These are phyloP conservation scores for Chiloscyllium plagiosum DNA, from an alignment of 2,113 vertebrate genomes.

Conservation along the genomic window DNA sequence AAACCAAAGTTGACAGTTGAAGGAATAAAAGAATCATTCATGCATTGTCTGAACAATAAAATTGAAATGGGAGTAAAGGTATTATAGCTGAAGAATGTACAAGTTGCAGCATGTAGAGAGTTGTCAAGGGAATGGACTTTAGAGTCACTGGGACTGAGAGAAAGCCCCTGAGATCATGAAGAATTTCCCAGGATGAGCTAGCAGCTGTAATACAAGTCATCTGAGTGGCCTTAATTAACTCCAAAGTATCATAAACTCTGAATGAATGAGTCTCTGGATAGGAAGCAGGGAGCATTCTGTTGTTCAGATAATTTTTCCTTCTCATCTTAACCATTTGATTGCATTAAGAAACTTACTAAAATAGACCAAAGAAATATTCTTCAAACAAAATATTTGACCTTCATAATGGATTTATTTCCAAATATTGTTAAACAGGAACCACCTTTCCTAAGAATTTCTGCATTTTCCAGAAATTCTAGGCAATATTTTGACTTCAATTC, in stretches of 20 bases:
- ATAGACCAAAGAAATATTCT: too few species aligned
- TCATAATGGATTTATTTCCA: too few species aligned
- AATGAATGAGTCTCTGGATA: not conserved
- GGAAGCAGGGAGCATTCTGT: not conserved
- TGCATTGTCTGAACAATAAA: not conserved
- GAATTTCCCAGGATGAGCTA: not conserved
- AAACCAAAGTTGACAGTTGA: not conserved
- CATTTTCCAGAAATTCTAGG: too few species aligned
- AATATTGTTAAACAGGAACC: too few species aligned
- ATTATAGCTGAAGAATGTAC: not conserved
- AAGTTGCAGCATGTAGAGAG: not conserved
- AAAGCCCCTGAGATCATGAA: not conserved
- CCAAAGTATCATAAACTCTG: not conserved
- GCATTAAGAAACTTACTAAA: too few species aligned
- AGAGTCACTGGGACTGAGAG: not conserved
- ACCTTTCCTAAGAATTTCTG: too few species aligned
- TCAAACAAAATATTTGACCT: too few species aligned
- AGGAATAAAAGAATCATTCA: not conserved
- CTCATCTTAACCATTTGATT: not conserved
- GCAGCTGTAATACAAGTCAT: not conserved
- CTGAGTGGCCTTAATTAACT: not conserved
- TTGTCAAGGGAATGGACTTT: not conserved
- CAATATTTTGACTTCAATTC: too few species aligned
- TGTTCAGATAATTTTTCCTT: not conserved
- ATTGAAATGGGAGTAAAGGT: not conserved